These are phyloP conservation scores for Cordylochernes scorpioides DNA, from an alignment of 2,888 invertebrate genomes.

Conservation along the genomic window DNA sequence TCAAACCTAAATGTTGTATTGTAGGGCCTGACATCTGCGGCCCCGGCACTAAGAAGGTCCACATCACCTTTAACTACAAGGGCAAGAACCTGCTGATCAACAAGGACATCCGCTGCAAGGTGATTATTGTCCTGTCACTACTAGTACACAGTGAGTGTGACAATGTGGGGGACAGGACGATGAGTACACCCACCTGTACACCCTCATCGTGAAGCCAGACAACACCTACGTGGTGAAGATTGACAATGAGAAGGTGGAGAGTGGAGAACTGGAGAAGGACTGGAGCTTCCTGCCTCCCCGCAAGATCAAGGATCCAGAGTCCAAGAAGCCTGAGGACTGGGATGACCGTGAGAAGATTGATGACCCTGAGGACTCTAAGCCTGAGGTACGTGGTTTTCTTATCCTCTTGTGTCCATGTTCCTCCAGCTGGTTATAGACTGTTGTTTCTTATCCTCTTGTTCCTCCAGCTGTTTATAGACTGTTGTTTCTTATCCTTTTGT, in stretches of 20 bases:
- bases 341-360: conserved; percentile 77
- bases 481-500: too few species aligned
- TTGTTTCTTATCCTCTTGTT: too few species aligned
- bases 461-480: too few species aligned
- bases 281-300: conserved; percentile 95
- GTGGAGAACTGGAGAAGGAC: conserved; percentile 75
- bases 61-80: conserved; percentile 95
- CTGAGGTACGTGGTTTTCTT: too few species aligned
- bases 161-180: too few species aligned
- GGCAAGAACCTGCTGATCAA: conserved; percentile 89
- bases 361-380: conserved; percentile 82
- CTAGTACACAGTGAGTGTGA: too few species aligned
- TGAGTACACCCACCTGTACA: conserved; percentile 86
- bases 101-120: conserved; percentile 96
- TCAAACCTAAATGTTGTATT: too few species aligned
- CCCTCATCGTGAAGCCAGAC: conserved; percentile 75
- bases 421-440: too few species aligned
- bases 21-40: conserved; percentile 99
- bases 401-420: too few species aligned
- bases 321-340: conserved; percentile 93
- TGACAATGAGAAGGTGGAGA: conserved; percentile 80
- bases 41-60: conserved; percentile 94
- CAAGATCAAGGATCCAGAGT: conserved; percentile 87
- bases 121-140: too few species aligned
- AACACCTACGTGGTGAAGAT: conserved; percentile 90